phyloP scores from a whole-genome alignment of 2,797 vertebrate genomes.

The Yasuhikotakia modesta region DNA sequence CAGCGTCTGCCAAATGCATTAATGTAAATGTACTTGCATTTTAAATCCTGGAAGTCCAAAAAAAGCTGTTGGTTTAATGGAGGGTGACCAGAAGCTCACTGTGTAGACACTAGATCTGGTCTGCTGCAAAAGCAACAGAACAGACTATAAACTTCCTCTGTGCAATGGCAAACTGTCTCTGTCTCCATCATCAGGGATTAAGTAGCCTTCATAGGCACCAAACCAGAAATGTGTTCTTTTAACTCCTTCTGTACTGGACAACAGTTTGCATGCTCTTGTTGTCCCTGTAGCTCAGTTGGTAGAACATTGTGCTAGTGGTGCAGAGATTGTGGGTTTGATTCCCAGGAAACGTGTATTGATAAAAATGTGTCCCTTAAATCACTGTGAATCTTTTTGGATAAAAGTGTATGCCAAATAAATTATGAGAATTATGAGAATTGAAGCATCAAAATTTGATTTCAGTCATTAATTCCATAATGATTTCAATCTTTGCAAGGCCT shows the following conservation, averaged over 20 bases:
- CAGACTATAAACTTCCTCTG: conserved; percentile 44
- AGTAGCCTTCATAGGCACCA: background rate
- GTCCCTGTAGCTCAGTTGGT: too few relatives aligned
- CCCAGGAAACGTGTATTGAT: too few relatives aligned
- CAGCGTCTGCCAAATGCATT: background rate
- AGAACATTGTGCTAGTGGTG: too few relatives aligned
- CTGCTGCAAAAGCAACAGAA: conserved; percentile 52
- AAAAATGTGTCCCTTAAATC: too few relatives aligned
- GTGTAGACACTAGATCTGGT: conserved; percentile 51
- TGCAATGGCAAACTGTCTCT: conserved; percentile 40
- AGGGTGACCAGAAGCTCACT: conserved; percentile 47
- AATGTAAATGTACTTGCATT: conserved; percentile 24
- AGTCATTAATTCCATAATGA: too few relatives aligned
- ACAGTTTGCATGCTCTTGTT: background rate
- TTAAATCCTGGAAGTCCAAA: conserved; percentile 22
- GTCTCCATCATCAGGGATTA: background rate
- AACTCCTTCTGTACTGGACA: background rate
- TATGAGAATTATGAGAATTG: too few relatives aligned
- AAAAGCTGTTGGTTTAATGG: conserved; percentile 48
- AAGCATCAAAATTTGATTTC: too few relatives aligned
- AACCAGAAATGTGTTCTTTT: background rate
- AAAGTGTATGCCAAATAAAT: too few relatives aligned
- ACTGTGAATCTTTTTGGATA: too few relatives aligned
- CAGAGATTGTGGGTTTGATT: too few relatives aligned
- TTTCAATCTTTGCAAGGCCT: too few relatives aligned